Percentiles rank a stretch among this genome's conserved stretches.
phyloP scores from a whole-genome alignment of 2,888 invertebrate species.

The Aelia acuminata region DNA sequence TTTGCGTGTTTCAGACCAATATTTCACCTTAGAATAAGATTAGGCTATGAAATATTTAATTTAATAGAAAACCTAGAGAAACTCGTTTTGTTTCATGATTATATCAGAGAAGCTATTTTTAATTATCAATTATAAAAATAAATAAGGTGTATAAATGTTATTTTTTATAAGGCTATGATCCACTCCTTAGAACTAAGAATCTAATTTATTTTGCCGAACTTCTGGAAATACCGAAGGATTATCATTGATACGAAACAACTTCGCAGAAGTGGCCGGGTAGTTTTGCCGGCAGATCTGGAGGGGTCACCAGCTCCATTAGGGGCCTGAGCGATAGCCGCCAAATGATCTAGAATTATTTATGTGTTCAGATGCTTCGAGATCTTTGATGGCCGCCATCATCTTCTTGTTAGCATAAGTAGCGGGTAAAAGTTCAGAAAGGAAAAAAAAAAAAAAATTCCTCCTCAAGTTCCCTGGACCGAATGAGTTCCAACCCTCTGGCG shows the following conservation, averaged over 20 bases:
- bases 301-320: slow-evolving; percentile 25
- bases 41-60: not conserved
- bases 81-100: not conserved
- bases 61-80: not conserved
- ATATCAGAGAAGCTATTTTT: not conserved
- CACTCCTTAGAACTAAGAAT: not conserved
- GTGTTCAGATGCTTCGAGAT: slow-evolving; percentile 41
- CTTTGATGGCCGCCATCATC: slow-evolving; percentile 36
- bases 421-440: slow-evolving; percentile 21
- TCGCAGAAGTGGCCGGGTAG: slow-evolving; percentile 13
- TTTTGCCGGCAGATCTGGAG: not conserved
- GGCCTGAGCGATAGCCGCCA: slow-evolving; percentile 23
- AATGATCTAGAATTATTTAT: slow-evolving; percentile 42
- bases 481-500: slow-evolving; percentile 34
- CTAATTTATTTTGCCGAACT: not conserved
- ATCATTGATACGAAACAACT: not conserved
- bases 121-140: not conserved
- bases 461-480: not conserved
- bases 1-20: not conserved
- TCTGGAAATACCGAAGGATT: not conserved
- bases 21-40: not conserved
- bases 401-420: slow-evolving; percentile 46
- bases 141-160: not conserved
- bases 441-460: slow-evolving; percentile 12
- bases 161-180: too few relatives aligned